Base-by-base conservation (phyloP, 2,888 invertebrate species). In the Polietes domitor region DNA sequence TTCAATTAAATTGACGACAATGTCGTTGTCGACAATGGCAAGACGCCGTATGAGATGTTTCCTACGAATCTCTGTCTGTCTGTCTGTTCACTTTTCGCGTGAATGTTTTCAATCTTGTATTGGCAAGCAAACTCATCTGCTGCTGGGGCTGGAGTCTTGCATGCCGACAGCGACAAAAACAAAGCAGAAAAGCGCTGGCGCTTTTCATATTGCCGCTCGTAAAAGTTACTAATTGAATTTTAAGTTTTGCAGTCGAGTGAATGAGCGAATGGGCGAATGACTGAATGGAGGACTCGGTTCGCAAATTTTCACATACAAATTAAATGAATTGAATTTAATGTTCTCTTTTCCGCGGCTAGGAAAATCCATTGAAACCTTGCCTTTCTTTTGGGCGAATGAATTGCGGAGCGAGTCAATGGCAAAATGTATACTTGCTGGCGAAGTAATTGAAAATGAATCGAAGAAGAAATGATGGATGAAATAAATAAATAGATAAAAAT, bases 1-100 rank as follows among this genome's bases (percentile, higher is more conserved):
- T 68, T 68, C 68, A 68, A 68, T 68, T 68, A 68, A 68, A 68
- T 68, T 68, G 68, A 68, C 43, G 68, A 24, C 68, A 28, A 28
- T 28, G 21, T 68, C 68, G 26, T 10, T 12, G 43, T 37, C 21
- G 43, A 65, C 37, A 9, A 65, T 21, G 53, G 15, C 26, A 55
- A 55, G 21, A 55, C 24, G 32, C 61, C 61, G 17, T 28, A 61
- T n/a, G n/a, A 61, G 15, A 61, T 61, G 58, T 12, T 10, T 19
- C 21, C 55, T 55, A 19, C 10, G 55, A 55, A 19, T 12, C 10
- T 58, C 26, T 58, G 24, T 26, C 26, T 26, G 10, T 58, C 58
- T 24, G 24, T 55, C 55, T 12, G 4, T 32, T 55, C 4, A 12
- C 24, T 58, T 58, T 58, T 26, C 58, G 61, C 28, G 61, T 61